Conservation (phyloP, 2,113 vertebrate genomes). For the Nestor notabilis region DNA sequence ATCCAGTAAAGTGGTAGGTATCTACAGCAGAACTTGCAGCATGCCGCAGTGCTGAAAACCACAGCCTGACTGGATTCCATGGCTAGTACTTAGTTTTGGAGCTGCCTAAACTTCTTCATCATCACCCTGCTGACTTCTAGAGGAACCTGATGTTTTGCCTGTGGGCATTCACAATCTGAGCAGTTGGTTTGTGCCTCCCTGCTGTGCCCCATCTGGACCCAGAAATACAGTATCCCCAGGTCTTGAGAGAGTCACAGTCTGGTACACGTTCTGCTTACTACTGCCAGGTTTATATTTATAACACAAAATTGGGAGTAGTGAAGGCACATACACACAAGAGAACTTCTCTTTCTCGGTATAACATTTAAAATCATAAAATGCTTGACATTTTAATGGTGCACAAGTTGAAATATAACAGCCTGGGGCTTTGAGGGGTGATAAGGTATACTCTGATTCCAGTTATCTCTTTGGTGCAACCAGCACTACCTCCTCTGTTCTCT, state of each 20-base stretch:
- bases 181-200: not conserved
- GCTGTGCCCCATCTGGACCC: not conserved
- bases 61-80: not conserved
- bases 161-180: not conserved
- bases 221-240: not conserved
- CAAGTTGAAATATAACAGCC: not conserved
- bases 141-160: not conserved
- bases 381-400: not conserved
- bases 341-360: not conserved
- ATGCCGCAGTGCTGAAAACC: not conserved
- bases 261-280: rapidly evolving
- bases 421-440: not conserved
- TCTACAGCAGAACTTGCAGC: not conserved
- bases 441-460: not conserved
- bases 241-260: not conserved
- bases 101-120: not conserved
- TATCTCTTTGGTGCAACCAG: not conserved
- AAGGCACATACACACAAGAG: not conserved
- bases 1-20: not conserved
- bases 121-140: not conserved
- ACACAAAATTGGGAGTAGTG: not conserved
- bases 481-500: rapidly evolving
- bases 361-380: not conserved
- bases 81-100: not conserved
- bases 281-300: not conserved